These are phyloP conservation scores for Cavia aperea DNA, from an alignment of 2,113 vertebrate genomes.

Conservation along the genomic window DNA sequence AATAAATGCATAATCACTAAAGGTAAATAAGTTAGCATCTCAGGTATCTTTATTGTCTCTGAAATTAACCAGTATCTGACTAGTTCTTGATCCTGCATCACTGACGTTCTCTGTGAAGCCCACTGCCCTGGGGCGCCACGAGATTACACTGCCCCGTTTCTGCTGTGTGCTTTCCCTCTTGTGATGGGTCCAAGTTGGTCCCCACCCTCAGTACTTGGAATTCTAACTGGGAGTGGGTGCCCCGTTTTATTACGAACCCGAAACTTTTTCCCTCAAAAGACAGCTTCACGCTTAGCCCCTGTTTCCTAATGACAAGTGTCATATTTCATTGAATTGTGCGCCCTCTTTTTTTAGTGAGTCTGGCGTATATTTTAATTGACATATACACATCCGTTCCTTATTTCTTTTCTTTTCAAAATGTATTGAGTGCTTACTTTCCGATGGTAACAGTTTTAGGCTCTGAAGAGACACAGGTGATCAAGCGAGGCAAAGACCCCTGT, in stretches of 20 bases:
- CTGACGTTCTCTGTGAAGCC: not conserved
- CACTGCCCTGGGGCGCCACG: not conserved
- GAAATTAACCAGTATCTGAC: not conserved
- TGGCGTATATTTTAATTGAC: not conserved
- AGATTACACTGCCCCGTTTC: not conserved
- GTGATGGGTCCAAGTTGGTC: not conserved
- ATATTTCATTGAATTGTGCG: not conserved
- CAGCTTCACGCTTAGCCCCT: not conserved
- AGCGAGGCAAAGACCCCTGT: not conserved
- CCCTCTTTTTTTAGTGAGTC: not conserved
- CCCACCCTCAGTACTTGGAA: not conserved
- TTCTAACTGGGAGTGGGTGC: not conserved
- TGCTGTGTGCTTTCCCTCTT: not conserved
- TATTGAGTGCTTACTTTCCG: not conserved
- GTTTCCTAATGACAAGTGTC: not conserved
- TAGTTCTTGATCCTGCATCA: not conserved
- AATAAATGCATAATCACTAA: not conserved
- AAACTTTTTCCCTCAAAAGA: not conserved
- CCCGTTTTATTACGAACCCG: not conserved
- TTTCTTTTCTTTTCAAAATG: slow-evolving; percentile 20
- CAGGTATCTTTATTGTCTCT: not conserved
- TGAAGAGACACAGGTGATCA: not conserved
- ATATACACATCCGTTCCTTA: not conserved
- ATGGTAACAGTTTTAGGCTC: not conserved
- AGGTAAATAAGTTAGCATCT: not conserved